Percentiles rank a stretch among this genome's conserved stretches.
phyloP scores from a whole-genome alignment of 2,888 invertebrate species.

The Cerceris ruficornis region DNA sequence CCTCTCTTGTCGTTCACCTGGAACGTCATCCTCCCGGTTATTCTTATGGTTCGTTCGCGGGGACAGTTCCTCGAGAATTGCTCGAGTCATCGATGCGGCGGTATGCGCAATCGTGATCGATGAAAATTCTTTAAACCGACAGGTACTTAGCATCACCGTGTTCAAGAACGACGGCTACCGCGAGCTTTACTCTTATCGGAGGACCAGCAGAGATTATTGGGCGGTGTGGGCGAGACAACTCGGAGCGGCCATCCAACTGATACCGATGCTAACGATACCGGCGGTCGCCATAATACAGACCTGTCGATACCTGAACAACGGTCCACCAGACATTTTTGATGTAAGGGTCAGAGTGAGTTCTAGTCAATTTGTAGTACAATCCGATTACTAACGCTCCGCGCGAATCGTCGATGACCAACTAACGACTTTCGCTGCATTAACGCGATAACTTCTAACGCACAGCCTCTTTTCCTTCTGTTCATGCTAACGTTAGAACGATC shows the following conservation, averaged over 20 bases:
- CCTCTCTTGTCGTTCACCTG: constrained; percentile 91
- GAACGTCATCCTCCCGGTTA: constrained; percentile 93
- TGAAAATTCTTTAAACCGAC: constrained; percentile 45
- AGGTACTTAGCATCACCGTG: constrained; percentile 87
- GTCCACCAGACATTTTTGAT: constrained; percentile 93
- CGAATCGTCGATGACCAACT: neutral
- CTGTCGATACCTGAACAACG: constrained; percentile 90
- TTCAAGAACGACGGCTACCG: constrained; percentile 88
- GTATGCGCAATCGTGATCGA: neutral
- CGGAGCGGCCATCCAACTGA: constrained; percentile 88
- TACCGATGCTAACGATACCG: constrained; percentile 89
- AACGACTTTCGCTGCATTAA: neutral
- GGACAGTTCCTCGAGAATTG: neutral
- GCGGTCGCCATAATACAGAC: constrained; percentile 88
- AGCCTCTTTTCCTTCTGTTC: constrained; percentile 30
- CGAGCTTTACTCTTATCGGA: constrained; percentile 87
- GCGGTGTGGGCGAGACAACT: constrained; percentile 90
- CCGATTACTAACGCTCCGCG: neutral
- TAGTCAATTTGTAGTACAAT: constrained; percentile 3
- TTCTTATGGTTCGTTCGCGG: constrained; percentile 85
- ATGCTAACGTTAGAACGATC: constrained; percentile 75
- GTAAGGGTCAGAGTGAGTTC: constrained; percentile 83
- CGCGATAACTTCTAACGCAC: neutral
- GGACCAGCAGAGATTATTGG: constrained; percentile 87
- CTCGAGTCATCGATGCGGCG: no score